Evolutionary conservation across 2,113 vertebrate genomes (phyloP).

Genomic region (Trichechus manatus): DNA sequence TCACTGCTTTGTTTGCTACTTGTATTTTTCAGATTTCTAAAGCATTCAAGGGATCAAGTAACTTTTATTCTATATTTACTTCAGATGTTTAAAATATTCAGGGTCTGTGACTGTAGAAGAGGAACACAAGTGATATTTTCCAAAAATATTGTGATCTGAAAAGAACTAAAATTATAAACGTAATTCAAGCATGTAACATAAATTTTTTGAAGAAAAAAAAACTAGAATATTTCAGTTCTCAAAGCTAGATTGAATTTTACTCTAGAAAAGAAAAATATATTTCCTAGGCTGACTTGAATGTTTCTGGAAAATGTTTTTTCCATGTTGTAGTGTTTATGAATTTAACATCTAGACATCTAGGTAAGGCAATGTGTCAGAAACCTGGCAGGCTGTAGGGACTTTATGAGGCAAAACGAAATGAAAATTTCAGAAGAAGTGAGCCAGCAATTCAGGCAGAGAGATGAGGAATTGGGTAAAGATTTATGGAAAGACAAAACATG

Average conservation of each 20-base stretch:
- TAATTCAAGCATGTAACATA: neutral
- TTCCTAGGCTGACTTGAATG: neutral
- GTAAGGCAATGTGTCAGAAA: neutral
- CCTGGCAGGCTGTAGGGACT: neutral
- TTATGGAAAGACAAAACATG: neutral
- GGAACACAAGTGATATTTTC: neutral
- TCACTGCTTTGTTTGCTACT: neutral
- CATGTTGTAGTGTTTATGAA: neutral
- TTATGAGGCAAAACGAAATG: neutral
- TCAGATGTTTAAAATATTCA: conserved; percentile 19
- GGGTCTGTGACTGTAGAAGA: neutral
- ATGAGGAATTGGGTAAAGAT: neutral
- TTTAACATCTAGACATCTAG: neutral
- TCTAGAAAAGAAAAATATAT: neutral
- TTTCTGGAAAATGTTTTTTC: neutral
- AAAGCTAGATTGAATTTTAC: neutral
- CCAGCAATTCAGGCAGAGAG: neutral
- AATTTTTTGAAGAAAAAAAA: neutral
- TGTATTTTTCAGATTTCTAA: neutral
- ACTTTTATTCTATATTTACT: neutral
- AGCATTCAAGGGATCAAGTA: neutral
- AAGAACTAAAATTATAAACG: neutral
- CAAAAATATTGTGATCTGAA: neutral
- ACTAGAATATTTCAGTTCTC: neutral
- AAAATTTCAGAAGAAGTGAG: neutral